Evolutionary conservation across 2,888 invertebrate species (phyloP).

Genomic region (Heliconius hortense): DNA sequence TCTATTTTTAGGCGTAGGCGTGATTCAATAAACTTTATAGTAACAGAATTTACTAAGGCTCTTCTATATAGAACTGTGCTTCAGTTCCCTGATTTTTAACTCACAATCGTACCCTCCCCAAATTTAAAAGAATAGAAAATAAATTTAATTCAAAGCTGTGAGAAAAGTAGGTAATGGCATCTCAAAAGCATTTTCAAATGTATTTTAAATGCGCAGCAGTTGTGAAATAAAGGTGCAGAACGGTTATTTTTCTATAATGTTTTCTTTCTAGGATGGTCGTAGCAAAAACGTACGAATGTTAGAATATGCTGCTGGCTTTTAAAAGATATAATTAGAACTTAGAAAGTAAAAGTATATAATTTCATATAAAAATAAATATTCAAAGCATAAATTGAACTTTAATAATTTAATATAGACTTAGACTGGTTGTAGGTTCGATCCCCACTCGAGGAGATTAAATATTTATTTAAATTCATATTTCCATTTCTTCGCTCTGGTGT

Average conservation of each 20-base stretch:
- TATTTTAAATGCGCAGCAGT: slow-evolving; percentile 57
- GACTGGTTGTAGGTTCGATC: too few species aligned
- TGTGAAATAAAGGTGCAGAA: slow-evolving; percentile 48
- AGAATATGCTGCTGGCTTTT: neutral
- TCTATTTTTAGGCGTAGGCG: neutral
- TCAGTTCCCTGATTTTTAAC: neutral
- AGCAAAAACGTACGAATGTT: neutral
- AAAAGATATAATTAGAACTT: neutral
- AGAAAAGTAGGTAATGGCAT: slow-evolving; percentile 47
- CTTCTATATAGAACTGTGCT: too few species aligned
- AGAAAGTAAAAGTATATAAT: neutral
- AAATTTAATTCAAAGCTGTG: slow-evolving; percentile 33
- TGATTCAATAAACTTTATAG: neutral
- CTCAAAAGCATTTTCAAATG: slow-evolving; percentile 53
- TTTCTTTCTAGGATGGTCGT: slow-evolving; percentile 1
- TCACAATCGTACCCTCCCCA: neutral
- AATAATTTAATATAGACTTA: too few species aligned
- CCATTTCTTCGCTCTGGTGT: too few species aligned
- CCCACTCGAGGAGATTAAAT: too few species aligned
- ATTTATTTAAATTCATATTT: too few species aligned
- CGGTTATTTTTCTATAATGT: slow-evolving; percentile 24
- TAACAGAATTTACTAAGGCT: neutral
- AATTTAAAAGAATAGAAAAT: slow-evolving; percentile 22
- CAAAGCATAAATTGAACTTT: too few species aligned
- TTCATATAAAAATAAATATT: neutral